phyloP scores from a whole-genome alignment of 2,113 vertebrate genomes.

The Noturus placidus region DNA sequence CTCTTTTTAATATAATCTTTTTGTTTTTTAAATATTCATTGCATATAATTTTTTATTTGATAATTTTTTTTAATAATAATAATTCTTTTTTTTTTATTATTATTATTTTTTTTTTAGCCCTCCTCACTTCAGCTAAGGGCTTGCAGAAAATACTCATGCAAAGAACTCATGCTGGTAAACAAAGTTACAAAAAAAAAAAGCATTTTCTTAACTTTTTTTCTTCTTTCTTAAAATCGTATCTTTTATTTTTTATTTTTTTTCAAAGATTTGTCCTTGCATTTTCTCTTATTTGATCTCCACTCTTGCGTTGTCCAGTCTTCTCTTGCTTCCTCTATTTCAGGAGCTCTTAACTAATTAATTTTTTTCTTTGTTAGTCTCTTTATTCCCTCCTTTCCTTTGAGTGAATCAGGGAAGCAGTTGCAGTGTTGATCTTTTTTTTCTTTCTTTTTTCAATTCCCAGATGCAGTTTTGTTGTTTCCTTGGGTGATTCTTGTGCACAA shows the following conservation, averaged over 20 bases:
- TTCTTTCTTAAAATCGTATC: constrained; percentile 52
- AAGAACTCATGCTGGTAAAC: constrained; percentile 82
- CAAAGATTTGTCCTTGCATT: constrained; percentile 41
- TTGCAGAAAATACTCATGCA: constrained; percentile 82
- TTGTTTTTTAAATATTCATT: constrained; percentile 71
- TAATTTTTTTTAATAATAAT: constrained; percentile 55
- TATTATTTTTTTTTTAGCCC: constrained; percentile 73
- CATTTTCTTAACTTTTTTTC: constrained; percentile 65
- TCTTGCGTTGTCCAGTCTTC: constrained; percentile 30
- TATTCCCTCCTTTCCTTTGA: background rate
- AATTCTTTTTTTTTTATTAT: constrained; percentile 68
- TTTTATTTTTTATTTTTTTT: constrained; percentile 50
- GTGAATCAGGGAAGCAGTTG: constrained; percentile 20
- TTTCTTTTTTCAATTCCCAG: constrained; percentile 23
- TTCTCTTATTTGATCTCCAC: constrained; percentile 36
- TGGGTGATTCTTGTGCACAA: constrained; percentile 46
- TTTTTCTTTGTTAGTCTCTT: constrained; percentile 61
- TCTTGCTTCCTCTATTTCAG: background rate
- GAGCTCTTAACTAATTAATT: background rate
- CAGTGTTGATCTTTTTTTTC: background rate
- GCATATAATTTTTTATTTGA: constrained; percentile 76
- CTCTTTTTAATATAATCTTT: constrained; percentile 77
- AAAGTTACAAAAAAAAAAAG: constrained; percentile 81
- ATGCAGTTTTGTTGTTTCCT: constrained; percentile 32
- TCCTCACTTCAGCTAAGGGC: constrained; percentile 77